These are phyloP conservation scores for Rhinolophus sinicus DNA, from an alignment of 2,113 vertebrate species.

Conservation along the genomic window DNA sequence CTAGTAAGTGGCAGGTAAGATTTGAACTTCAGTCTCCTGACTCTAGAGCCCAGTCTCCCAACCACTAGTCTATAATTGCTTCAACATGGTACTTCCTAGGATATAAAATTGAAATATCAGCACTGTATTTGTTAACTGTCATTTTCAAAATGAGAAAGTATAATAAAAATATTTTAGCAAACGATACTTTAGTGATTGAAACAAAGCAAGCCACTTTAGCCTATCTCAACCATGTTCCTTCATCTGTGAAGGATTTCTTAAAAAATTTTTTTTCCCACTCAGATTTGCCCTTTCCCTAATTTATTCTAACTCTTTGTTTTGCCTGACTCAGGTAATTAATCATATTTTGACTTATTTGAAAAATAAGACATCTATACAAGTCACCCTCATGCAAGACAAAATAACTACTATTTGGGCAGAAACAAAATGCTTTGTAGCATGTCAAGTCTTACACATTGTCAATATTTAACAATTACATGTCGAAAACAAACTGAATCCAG, in stretches of 20 bases:
- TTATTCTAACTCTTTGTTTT: background rate
- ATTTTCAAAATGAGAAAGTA: constrained; percentile 42
- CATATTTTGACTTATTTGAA: constrained; percentile 51
- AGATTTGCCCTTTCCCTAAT: constrained; percentile 23
- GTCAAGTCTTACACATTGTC: background rate
- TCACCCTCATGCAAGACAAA: constrained; percentile 5
- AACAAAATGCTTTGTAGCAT: constrained; percentile 25
- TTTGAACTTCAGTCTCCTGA: background rate
- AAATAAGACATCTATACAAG: constrained; percentile 21
- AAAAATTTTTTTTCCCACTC: background rate
- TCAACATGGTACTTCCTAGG: background rate
- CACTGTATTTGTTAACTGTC: background rate
- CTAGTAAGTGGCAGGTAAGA: background rate
- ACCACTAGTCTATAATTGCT: background rate
- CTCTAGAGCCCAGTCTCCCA: background rate
- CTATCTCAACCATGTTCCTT: constrained; percentile 27
- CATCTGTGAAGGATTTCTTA: constrained; percentile 1
- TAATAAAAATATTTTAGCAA: background rate
- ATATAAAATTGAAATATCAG: background rate
- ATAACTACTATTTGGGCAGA: constrained; percentile 16
- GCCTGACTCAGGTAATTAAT: background rate
- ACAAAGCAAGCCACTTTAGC: background rate
- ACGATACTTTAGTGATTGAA: constrained; percentile 15
- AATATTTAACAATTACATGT: constrained; percentile 40
- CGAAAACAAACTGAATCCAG: constrained; percentile 19